Conservation (phyloP, 37 sponge, comb jelly and placozoan genomes). For the Aphrocallistes beatrix region DNA sequence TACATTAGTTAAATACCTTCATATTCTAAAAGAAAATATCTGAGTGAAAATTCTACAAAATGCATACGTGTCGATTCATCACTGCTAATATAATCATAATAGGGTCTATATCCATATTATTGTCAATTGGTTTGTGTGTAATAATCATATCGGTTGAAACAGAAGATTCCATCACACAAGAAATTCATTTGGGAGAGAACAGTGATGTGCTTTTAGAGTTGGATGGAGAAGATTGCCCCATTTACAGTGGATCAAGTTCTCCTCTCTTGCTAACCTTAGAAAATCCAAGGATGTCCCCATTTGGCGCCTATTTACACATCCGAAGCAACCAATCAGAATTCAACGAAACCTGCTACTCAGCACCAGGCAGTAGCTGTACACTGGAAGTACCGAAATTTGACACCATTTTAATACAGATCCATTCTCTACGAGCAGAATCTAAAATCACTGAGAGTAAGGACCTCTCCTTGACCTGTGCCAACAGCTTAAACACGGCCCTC, state of each 20-base stretch:
- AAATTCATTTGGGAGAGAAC: neutral
- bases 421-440: neutral
- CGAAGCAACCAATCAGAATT: neutral
- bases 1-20: too few relatives aligned
- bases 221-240: neutral
- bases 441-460: neutral
- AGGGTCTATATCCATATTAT: neutral
- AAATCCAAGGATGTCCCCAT: neutral
- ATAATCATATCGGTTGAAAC: neutral
- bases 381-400: neutral
- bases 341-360: neutral
- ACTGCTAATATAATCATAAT: too few relatives aligned
- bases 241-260: neutral
- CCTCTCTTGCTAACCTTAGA: neutral
- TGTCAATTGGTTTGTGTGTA: neutral
- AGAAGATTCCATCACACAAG: neutral
- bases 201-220: neutral
- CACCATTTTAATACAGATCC: neutral
- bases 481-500: neutral
- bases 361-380: neutral
- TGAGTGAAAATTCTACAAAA: too few relatives aligned
- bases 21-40: too few relatives aligned
- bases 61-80: too few relatives aligned
- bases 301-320: neutral
- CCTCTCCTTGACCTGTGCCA: neutral